These are phyloP conservation scores for Okapia johnstoni DNA, from an alignment of 2,113 vertebrate genomes.

Conservation along the genomic window DNA sequence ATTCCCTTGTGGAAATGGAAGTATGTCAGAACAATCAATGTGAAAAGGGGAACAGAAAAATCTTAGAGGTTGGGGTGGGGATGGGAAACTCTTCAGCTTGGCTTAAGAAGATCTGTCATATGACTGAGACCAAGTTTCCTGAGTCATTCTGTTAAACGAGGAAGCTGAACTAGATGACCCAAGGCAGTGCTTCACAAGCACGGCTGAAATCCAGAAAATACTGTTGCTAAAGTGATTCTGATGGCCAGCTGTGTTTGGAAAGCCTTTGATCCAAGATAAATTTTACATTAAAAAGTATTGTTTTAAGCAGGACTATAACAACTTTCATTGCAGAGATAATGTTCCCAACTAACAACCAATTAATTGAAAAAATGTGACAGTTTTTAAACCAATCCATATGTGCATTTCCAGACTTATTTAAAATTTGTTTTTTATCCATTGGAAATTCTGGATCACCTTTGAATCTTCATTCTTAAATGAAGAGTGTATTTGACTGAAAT, in stretches of 20 bases:
- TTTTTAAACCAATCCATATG: background rate
- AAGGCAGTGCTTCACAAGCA: background rate
- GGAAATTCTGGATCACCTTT: background rate
- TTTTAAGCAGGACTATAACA: background rate
- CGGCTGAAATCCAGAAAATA: background rate
- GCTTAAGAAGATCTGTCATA: background rate
- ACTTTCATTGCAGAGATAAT: background rate
- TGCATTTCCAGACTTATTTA: background rate
- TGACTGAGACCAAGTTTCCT: background rate
- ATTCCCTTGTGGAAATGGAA: background rate
- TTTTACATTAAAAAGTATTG: background rate
- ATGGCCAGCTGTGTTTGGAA: background rate
- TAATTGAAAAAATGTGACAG: background rate
- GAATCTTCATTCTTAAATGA: background rate
- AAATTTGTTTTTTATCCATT: background rate
- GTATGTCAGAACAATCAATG: background rate
- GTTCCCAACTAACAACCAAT: background rate
- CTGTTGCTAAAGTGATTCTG: background rate
- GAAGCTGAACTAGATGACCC: background rate
- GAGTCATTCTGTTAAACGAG: background rate
- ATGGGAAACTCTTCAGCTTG: background rate
- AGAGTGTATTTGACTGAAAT: background rate
- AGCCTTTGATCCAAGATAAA: background rate
- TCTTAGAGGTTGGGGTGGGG: background rate
- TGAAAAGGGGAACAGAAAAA: background rate